Percentiles rank a stretch among this genome's conserved stretches.
phyloP scores from a whole-genome alignment of 2,888 invertebrate species.

The Cylloceria caligata region DNA sequence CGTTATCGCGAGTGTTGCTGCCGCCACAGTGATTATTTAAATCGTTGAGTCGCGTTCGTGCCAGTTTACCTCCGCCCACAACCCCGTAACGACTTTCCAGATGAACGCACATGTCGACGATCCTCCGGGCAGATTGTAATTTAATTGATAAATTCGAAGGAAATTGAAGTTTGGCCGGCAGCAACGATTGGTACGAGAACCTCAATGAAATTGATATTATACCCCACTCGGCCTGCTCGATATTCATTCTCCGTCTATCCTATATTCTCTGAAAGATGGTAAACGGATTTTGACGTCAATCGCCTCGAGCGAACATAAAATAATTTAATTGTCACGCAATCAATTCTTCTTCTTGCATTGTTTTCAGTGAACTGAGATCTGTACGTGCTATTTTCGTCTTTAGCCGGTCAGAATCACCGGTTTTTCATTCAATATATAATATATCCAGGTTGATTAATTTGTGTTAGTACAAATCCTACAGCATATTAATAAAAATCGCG shows the following conservation, averaged over 20 bases:
- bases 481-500: neutral
- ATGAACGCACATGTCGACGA: constrained; percentile 69
- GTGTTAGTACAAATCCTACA: neutral
- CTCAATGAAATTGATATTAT: constrained; percentile 66
- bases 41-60: constrained; percentile 64
- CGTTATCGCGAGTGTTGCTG: constrained; percentile 55
- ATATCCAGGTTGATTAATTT: neutral
- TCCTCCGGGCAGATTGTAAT: constrained; percentile 78
- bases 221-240: constrained; percentile 68
- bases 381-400: constrained; percentile 5
- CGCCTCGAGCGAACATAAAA: constrained; percentile 21
- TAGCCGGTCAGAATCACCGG: neutral
- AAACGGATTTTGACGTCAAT: constrained; percentile 11
- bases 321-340: constrained; percentile 30
- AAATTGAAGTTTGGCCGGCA: constrained; percentile 80
- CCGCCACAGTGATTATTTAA: constrained; percentile 64
- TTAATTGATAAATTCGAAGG: constrained; percentile 81
- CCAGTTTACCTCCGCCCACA: constrained; percentile 40
- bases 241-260: constrained; percentile 72
- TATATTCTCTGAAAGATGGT: constrained; percentile 42
- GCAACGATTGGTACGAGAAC: constrained; percentile 67
- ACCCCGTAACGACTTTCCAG: constrained; percentile 67
- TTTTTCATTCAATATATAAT: neutral
- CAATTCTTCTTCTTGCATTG: neutral
- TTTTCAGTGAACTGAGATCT: neutral